Evolutionary conservation across 2,797 vertebrate species (phyloP), one percentile per base, ranked within the genome.

Genomic region (Brachymystax lenok): DNA sequence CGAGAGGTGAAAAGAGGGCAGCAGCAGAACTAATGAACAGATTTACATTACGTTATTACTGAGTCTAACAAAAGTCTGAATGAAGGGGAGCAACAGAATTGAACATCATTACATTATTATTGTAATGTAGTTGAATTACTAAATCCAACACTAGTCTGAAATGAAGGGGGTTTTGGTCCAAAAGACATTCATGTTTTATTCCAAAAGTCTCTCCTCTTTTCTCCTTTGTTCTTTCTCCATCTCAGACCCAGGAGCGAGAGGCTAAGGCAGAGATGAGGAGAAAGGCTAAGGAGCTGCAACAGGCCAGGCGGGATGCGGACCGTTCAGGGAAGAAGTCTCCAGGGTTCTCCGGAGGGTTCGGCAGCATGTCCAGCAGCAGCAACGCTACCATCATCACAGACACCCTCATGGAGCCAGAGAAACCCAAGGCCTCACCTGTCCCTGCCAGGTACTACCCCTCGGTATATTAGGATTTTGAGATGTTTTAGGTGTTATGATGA

Each of bases 261-360:
- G 98, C 98, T 0, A 99, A 99, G 82, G 98, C 97, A 0, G 98
- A 99, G 89, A 99, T 99, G 98, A 95, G 97, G 76, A 95, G 98
- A 59, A 99, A 99, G 89, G 97, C 98, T 0, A 99, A 99, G 89
- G 98, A 99, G 83, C 78, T 99, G 86, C 98, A 99, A 85, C 97
- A 98, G 91, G 97, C 96, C 1, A 92, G 98, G 77, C 92, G 97
- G 83, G 98, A 99, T 0, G 98, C 98, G 0, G 98, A 99, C 87
- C 96, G 98, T 68, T 95, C 96, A 0, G 98, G 98, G 74, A 99
- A 97, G 88, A 99, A 99, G 84, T 95, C 95, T 0, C 96, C 98
- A 0, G 95, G 95, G 0, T 99, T 97, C 21, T 63, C 59, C 0
- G 98, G 98, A 0, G 98, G 98, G 7, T 99, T 99, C 0, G 98